Base-by-base conservation (phyloP, 2,888 invertebrate genomes). In the Uloborus plumipes region DNA sequence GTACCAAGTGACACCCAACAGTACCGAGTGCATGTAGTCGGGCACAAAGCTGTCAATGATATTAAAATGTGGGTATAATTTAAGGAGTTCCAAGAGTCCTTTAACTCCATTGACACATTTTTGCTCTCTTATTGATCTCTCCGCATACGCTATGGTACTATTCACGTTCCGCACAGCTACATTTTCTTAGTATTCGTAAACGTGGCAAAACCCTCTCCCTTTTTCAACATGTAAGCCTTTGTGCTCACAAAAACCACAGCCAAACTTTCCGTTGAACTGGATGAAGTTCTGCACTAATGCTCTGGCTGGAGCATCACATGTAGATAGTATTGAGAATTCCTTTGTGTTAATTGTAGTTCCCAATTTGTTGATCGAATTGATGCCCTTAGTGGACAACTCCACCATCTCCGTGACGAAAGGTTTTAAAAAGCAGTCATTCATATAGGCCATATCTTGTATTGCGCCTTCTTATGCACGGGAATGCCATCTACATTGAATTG, bases 11-110 rank as follows among this genome's bases (percentile, higher is more conserved):
- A 86, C 84, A 20, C 86, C 86, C 47, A 85, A 84, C 20, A 86
- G 69, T 11, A 86, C 85, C 61, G 85, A 85, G 67, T 86, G 86
- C 86, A 86, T 86, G 65, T 86, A 86, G 65, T 86, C 86, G 15
- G 86, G 75, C 13, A 81, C 66, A 59, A 85, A 82, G 49, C 86
- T 84, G n/a, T 67, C 61, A 15, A 86, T 67, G 16, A 86, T 84
- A 70, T 86, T 74, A 73, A 86, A 86, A 20, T 81, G 26, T 2
- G 51, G 49, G 49, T 59, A 59, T n/a, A 83, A 58, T 2, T 16
- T 1, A 15, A 65, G 18, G 9, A 85, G 47, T 4, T 59, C 58
- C 7, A 81, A 81, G 14, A 58, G 49, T 15, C 66, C 74, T 26
- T 65, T 74, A 39, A 74, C 65, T n/a, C 74, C 65, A 22, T 62